A percentile compares a stretch with the other conserved stretches of the same genome.
Conservation (phyloP, 2,113 vertebrate species). For the Leuciscus idus region DNA sequence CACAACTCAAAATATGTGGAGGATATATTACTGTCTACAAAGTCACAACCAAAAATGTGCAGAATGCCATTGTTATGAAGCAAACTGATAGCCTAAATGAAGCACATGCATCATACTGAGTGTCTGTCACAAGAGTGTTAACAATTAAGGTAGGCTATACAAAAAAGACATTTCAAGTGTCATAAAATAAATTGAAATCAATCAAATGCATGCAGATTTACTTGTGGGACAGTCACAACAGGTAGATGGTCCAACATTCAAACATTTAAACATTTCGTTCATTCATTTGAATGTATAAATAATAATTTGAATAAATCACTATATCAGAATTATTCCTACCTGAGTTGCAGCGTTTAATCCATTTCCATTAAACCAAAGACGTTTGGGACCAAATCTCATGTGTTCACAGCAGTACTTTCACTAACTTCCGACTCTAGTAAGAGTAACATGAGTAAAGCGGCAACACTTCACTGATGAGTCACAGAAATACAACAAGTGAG, state of each 20-base stretch:
- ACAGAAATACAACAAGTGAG: neutral
- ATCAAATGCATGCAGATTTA: neutral
- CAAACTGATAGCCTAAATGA: too few species aligned
- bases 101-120: neutral
- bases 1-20: neutral
- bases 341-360: constrained; percentile 35
- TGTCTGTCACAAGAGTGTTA: neutral
- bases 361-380: neutral
- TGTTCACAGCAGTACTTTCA: neutral
- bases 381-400: constrained; percentile 22
- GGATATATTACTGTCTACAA: neutral
- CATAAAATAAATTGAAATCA: neutral
- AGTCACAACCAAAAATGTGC: neutral
- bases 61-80: neutral
- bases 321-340: constrained; percentile 26
- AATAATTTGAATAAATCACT: neutral
- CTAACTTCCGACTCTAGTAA: constrained; percentile 25
- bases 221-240: neutral
- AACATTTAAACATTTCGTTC: neutral
- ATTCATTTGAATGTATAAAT: constrained; percentile 6
- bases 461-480: neutral
- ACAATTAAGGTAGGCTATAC: neutral
- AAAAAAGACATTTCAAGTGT: neutral
- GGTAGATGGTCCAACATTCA: neutral
- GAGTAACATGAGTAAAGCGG: neutral